Conservation (phyloP, 2,888 invertebrate genomes). For the Conops quadrifasciatus region DNA sequence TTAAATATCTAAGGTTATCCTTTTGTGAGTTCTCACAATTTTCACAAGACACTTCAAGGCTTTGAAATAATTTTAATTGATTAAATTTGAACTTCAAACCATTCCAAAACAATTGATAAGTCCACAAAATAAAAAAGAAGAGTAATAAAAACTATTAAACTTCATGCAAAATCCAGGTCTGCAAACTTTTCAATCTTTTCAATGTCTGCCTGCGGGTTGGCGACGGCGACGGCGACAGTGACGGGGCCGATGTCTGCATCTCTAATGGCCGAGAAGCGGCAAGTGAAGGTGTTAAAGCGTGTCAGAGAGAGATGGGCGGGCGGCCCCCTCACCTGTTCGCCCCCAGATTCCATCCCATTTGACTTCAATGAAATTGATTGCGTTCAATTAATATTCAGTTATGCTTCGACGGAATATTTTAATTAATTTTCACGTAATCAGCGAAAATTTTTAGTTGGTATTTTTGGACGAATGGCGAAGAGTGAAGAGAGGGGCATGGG, state of each 20-base stretch:
- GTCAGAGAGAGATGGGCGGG: neutral
- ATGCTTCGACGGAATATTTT: constrained; percentile 58
- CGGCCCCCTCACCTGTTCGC: constrained; percentile 5
- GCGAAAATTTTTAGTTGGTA: constrained; percentile 48
- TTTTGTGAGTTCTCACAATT: neutral
- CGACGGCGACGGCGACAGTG: too few species aligned
- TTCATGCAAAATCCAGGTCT: neutral
- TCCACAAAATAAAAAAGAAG: neutral
- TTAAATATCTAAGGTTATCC: too few species aligned
- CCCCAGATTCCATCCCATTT: constrained; percentile 31
- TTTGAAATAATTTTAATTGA: constrained; percentile 10
- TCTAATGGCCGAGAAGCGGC: neutral
- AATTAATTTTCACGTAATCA: constrained; percentile 65
- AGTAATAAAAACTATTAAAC: neutral
- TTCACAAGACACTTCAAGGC: neutral
- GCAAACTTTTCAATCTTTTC: neutral
- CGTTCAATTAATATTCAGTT: constrained; percentile 65
- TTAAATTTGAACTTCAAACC: constrained; percentile 4
- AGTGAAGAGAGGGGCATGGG: neutral
- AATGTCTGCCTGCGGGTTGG: neutral
- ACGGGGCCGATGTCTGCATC: neutral
- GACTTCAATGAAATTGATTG: constrained; percentile 58
- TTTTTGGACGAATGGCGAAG: neutral
- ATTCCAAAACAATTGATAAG: neutral
- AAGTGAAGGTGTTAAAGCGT: neutral